Percentiles rank a stretch among this genome's conserved stretches.
These are phyloP conservation scores for Cyclina sinensis DNA, from an alignment of 1,140 invertebrate genomes.

Conservation along the genomic window DNA sequence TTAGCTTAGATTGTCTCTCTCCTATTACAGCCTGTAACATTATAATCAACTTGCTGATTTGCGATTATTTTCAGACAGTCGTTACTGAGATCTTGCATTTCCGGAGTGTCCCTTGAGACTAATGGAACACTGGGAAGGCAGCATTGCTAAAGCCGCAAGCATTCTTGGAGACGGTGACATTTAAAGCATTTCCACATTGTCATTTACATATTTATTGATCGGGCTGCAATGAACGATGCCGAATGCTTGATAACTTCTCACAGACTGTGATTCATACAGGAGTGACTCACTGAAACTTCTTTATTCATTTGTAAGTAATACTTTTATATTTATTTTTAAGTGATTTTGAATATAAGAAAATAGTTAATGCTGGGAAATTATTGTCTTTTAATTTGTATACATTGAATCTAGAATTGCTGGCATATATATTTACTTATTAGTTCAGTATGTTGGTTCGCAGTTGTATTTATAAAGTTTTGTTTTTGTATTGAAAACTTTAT, in stretches of 20 bases:
- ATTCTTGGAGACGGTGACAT: not conserved
- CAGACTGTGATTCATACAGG: not conserved
- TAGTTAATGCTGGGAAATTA: too few relatives aligned
- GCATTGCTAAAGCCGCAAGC: not conserved
- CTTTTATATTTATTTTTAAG: not conserved
- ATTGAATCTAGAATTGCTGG: too few relatives aligned
- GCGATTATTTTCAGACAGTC: slow-evolving; percentile 2
- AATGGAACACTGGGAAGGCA: not conserved
- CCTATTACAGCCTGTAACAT: too few relatives aligned
- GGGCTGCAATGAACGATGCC: not conserved
- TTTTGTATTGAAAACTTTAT: too few relatives aligned
- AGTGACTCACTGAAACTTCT: not conserved
- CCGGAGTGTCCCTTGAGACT: not conserved
- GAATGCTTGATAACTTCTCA: not conserved
- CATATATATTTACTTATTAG: too few relatives aligned
- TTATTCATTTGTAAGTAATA: slow-evolving; percentile 4
- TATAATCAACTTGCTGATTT: not conserved
- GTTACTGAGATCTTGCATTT: not conserved
- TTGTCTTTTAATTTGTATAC: too few relatives aligned
- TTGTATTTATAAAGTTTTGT: too few relatives aligned
- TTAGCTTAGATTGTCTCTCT: not conserved
- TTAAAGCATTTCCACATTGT: not conserved
- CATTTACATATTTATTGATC: slow-evolving; percentile 43
- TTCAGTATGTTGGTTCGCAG: too few relatives aligned
- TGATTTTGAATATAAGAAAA: too few relatives aligned